phyloP scores from a whole-genome alignment of 2,113 vertebrate species.

The Callospermophilus lateralis region DNA sequence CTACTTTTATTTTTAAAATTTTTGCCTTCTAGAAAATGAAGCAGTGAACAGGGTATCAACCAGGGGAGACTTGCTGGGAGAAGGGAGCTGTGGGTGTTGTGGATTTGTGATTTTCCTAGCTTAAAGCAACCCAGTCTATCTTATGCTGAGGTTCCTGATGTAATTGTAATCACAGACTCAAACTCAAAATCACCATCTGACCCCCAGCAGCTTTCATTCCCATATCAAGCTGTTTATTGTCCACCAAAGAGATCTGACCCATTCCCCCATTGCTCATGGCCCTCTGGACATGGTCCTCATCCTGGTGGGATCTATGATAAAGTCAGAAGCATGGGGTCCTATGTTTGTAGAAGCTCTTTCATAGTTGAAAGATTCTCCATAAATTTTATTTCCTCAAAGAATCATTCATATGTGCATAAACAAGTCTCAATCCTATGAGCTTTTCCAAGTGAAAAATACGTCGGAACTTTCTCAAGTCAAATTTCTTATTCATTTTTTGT shows the following conservation, averaged over 20 bases:
- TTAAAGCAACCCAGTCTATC: neutral
- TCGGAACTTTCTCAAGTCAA: neutral
- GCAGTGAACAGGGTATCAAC: neutral
- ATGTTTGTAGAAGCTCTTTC: neutral
- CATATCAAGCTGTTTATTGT: neutral
- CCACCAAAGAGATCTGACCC: neutral
- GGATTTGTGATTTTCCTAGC: neutral
- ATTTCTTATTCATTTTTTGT: slow-evolving; percentile 11
- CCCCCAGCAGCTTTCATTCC: neutral
- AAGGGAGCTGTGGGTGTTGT: neutral
- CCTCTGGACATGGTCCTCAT: too few relatives aligned
- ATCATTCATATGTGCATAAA: neutral
- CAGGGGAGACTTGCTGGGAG: neutral
- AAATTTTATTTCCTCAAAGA: neutral
- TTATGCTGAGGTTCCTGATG: neutral
- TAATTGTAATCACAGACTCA: neutral
- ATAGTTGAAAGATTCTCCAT: neutral
- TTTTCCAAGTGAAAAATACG: slow-evolving; percentile 17
- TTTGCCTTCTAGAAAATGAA: neutral
- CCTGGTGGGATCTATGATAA: neutral
- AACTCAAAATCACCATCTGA: neutral
- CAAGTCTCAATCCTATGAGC: neutral
- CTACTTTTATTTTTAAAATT: neutral
- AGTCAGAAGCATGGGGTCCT: neutral
- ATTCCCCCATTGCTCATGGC: neutral